phyloP scores from a whole-genome alignment of 2,797 vertebrate genomes.

The Xenentodon cancila region DNA sequence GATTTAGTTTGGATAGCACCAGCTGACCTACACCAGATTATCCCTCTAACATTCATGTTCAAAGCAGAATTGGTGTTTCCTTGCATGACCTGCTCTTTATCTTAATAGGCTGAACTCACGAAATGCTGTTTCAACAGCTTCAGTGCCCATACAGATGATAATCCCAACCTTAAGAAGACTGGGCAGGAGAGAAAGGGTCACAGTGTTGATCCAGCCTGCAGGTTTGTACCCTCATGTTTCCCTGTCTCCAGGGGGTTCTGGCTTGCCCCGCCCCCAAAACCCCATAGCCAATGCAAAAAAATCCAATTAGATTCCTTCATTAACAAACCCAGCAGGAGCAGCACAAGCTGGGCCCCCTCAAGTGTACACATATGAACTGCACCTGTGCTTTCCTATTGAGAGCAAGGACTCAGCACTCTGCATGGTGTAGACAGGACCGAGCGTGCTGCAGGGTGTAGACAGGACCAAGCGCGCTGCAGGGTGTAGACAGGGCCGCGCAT shows the following conservation, averaged over 20 bases:
- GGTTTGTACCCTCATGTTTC: constrained; percentile 57
- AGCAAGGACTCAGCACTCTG: constrained; percentile 8
- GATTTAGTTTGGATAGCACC: constrained; percentile 14
- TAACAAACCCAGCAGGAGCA: constrained; percentile 75
- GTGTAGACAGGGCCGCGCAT: neutral
- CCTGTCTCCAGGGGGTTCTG: constrained; percentile 58
- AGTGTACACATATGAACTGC: constrained; percentile 29
- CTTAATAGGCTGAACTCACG: constrained; percentile 66
- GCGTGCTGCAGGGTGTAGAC: constrained; percentile 33
- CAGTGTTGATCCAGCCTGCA: constrained; percentile 63
- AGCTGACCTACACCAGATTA: constrained; percentile 51
- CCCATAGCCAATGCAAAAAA: constrained; percentile 57
- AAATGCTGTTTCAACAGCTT: constrained; percentile 47
- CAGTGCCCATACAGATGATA: constrained; percentile 54
- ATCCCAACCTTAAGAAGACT: constrained; percentile 71
- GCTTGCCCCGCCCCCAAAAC: constrained; percentile 35
- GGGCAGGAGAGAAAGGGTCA: constrained; percentile 62
- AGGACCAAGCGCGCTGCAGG: neutral
- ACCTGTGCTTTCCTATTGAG: constrained; percentile 45
- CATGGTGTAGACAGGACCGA: constrained; percentile 30
- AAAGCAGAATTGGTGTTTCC: constrained; percentile 44
- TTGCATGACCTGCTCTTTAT: constrained; percentile 66
- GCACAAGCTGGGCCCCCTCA: constrained; percentile 47
- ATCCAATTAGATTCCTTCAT: constrained; percentile 79
- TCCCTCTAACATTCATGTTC: constrained; percentile 40